phyloP scores from a whole-genome alignment of 2,113 vertebrate species.

The Lethenteron reissneri region DNA sequence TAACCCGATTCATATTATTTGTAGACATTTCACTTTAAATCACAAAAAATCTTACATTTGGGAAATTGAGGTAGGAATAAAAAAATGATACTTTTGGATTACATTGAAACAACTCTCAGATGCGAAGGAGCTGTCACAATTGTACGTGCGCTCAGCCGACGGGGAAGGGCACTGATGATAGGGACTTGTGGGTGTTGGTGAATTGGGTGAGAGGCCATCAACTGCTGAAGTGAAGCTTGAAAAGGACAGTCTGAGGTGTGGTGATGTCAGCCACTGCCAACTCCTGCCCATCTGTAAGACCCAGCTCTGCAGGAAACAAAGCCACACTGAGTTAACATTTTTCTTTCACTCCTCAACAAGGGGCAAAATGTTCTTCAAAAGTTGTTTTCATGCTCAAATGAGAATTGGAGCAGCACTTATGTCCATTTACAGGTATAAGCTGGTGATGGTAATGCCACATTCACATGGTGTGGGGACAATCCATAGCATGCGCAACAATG shows the following conservation, averaged over 20 bases:
- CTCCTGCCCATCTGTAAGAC: slow-evolving; percentile 60
- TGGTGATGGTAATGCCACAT: too few species aligned
- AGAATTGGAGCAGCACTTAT: too few species aligned
- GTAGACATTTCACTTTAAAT: neutral
- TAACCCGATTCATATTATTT: neutral
- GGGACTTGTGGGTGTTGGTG: neutral
- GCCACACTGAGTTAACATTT: too few species aligned
- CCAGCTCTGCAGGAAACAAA: slow-evolving; percentile 33
- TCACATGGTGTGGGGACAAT: too few species aligned
- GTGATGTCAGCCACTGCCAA: slow-evolving; percentile 74
- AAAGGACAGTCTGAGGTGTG: slow-evolving; percentile 71
- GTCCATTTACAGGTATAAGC: too few species aligned
- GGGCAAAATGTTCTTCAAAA: slow-evolving; percentile 8
- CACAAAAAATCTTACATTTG: neutral
- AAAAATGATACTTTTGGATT: neutral
- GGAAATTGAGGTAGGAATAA: neutral
- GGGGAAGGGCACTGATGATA: neutral
- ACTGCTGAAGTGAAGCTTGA: slow-evolving; percentile 67
- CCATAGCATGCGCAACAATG: too few species aligned
- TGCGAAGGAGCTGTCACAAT: neutral
- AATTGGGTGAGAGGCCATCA: slow-evolving; percentile 16
- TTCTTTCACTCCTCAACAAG: slow-evolving; percentile 11
- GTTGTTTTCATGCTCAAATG: neutral
- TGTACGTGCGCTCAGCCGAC: neutral
- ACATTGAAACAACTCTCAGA: neutral